Evolutionary conservation across 2,888 invertebrate genomes (phyloP), one percentile per base, ranked within the genome.

Genomic region (Camponotus fellah): DNA sequence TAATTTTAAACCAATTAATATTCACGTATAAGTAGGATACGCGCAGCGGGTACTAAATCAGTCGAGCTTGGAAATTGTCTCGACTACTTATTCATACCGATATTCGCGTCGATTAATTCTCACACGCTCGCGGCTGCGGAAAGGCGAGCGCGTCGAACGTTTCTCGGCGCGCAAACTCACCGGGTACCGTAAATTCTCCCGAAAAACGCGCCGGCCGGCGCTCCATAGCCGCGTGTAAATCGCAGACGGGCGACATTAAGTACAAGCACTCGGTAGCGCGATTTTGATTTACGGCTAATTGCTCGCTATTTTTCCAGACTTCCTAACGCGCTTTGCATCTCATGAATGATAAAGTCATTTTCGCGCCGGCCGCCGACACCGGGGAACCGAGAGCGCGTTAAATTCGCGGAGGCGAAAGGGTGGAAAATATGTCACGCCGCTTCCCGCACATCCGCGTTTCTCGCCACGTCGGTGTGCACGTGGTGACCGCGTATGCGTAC

Each of bases 231-330:
- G 40, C 4, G 75, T 62, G 64, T 83, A 86, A 86, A 86, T 86
- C 79, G 71, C 66, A 37, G 58, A 66, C 83, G 14, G 72, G 56
- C 60, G 79, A 75, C 83, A 83, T 86, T 88, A 88, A 85, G 79
- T 72, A 79, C 75, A 68, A 64, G 74, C 82, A 79, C 69, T 85
- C 72, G 85, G 88, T 85, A 86, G 92, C 83, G 90, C 90, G 88
- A 92, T 92, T 92, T 92, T 92, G 92, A 93, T 93, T 93, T 92
- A 92, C 90, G 88, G 91, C 91, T 93, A 93, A 92, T 93, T 92
- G 91, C 92, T 86, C 87, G 82, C 82, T 91, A 90, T 89, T 91
- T 89, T 91, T 88, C 86, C 91, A 89, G 86, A 83, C 88, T 87
- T 88, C 87, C 89, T 87, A 86, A 84, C 89, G 85, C 86, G 87